phyloP scores from a whole-genome alignment of 2,113 vertebrate genomes.

The Mesembrinibis cayennensis region DNA sequence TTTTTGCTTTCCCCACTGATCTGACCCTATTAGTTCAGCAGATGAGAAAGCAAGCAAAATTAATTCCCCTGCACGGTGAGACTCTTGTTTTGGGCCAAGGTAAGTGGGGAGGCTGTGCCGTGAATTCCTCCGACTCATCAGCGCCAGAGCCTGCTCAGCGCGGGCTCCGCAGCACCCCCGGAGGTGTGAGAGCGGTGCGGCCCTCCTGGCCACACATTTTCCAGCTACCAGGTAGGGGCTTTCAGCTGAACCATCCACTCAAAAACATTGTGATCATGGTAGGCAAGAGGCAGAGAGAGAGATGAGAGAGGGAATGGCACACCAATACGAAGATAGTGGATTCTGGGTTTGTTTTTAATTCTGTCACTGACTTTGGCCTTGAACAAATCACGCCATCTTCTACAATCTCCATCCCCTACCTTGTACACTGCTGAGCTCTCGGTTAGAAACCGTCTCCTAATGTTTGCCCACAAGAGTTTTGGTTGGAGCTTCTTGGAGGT shows the following conservation, averaged over 20 bases:
- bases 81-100: background rate
- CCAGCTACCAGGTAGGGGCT: background rate
- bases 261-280: rapidly evolving
- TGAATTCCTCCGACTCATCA: background rate
- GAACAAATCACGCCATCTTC: background rate
- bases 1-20: conserved; percentile 25
- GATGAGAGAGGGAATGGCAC: background rate
- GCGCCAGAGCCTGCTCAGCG: background rate
- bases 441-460: background rate
- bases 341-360: background rate
- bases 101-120: background rate
- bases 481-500: background rate
- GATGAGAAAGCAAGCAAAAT: background rate
- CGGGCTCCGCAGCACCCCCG: background rate
- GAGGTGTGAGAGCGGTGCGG: rapidly evolving
- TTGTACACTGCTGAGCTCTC: background rate
- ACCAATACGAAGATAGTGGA: rapidly evolving
- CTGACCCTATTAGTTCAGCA: conserved; percentile 44
- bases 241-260: background rate
- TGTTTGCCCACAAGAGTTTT: background rate
- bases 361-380: background rate
- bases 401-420: rapidly evolving
- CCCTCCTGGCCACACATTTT: rapidly evolving
- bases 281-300: background rate
- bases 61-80: conserved; percentile 1